Base-by-base conservation (phyloP, 2,113 vertebrate species). In the Dipodomys merriami region DNA sequence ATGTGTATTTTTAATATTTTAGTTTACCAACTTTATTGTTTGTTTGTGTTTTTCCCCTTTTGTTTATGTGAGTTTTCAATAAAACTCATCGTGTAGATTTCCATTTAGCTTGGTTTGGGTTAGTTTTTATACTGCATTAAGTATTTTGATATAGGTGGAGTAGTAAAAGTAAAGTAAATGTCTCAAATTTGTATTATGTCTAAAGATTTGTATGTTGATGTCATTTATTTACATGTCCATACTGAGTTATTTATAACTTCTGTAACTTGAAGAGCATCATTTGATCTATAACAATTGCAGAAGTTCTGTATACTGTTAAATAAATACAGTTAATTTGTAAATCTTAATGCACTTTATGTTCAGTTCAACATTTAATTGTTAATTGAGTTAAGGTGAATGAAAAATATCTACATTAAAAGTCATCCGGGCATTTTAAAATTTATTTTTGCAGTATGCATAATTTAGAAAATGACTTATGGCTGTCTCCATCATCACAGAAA, bases 401-500 rank as follows among this genome's bases (percentile, higher is more conserved):
- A 97, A 97, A 95, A 65, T 89, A 97, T 94, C 96, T 97, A 96
- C 93, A 94, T 85, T 96, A 94, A 97, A 64, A 97, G 89, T 74
- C 87, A 88, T 96, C 68, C 79, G 85, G 8, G 1, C 86, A 94
- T 79, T 96, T 97, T 97, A 94, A 84, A 2, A 30, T 97, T 97
- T 97, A 92, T 85, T 97, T 94, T 96, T 96, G 88, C 97, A 98
- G 97, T 97, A 69, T 94, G 64, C 97, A 49, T 96, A 96, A 74
- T 86, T 97, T 97, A 98, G 96, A 91, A 97, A 91, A 91, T 76
- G 88, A 91, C 95, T 96, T 95, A 94, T 82, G 77, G 95, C 84
- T 96, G 96, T 97, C 97, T 90, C 90, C 91, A 76, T 97, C 93
- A 92, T 97, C 89, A 95, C 93, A 97, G 97, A 97, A 98, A 97